These are phyloP conservation scores for Scaptomyza flava DNA, from an alignment of 2,888 invertebrate species.

Conservation along the genomic window DNA sequence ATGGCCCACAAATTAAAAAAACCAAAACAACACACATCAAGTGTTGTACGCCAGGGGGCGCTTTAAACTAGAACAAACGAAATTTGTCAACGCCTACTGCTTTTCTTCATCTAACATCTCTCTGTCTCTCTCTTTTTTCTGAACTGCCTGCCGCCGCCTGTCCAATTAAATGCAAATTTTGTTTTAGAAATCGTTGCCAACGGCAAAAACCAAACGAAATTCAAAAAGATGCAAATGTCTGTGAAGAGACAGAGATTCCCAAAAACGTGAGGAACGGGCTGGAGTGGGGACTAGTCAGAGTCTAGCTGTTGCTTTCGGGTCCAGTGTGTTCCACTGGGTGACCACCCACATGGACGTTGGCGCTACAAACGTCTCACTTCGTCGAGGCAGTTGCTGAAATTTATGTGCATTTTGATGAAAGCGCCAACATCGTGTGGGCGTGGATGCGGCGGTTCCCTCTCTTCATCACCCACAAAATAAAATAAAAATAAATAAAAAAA, in stretches of 20 bases:
- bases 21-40: neutral
- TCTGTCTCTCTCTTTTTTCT: neutral
- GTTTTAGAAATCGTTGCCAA: slow-evolving; percentile 71
- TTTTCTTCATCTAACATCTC: neutral
- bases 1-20: slow-evolving; percentile 37
- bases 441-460: slow-evolving; percentile 33
- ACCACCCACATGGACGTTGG: slow-evolving; percentile 73
- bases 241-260: slow-evolving; percentile 4
- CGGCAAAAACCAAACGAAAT: slow-evolving; percentile 39
- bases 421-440: slow-evolving; percentile 68
- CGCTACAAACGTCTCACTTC: slow-evolving; percentile 76
- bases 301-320: slow-evolving; percentile 16
- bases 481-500: neutral
- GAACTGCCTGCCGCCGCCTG: slow-evolving; percentile 16
- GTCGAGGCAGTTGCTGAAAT: slow-evolving; percentile 58
- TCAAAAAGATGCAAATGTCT: slow-evolving; percentile 70
- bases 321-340: slow-evolving; percentile 53
- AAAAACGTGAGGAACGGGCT: neutral
- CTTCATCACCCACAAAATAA: neutral
- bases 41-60: slow-evolving; percentile 42
- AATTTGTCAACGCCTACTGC: slow-evolving; percentile 61
- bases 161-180: slow-evolving; percentile 80
- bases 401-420: slow-evolving; percentile 78
- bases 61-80: slow-evolving; percentile 73
- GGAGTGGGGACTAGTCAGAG: slow-evolving; percentile 2